Evolutionary conservation across 2,797 vertebrate genomes (phyloP).

Genomic region (Amphiprion clarkii): DNA sequence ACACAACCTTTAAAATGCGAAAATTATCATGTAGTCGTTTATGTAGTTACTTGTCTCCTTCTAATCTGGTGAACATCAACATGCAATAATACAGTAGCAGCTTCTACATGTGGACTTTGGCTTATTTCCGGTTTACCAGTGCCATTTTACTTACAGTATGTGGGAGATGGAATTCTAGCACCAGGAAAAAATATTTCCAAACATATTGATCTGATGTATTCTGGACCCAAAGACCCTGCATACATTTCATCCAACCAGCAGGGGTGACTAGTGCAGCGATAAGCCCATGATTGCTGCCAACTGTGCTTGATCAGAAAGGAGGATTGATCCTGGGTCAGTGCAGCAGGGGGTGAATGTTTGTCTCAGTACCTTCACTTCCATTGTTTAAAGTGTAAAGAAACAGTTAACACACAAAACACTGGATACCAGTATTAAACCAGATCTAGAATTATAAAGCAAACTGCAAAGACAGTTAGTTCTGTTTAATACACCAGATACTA

Average conservation of each 20-base stretch:
- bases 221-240: neutral
- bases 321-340: neutral
- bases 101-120: neutral
- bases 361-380: neutral
- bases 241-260: neutral
- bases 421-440: too few species aligned
- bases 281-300: neutral
- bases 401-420: neutral
- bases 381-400: neutral
- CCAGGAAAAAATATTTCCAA: neutral
- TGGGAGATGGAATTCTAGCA: neutral
- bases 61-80: neutral
- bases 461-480: neutral
- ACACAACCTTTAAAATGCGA: neutral
- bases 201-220: neutral
- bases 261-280: neutral
- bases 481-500: neutral
- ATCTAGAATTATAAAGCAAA: neutral
- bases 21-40: neutral
- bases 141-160: neutral
- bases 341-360: neutral
- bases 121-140: neutral
- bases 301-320: neutral
- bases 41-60: too few species aligned
- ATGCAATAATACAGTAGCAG: neutral